Evolutionary conservation across 2,888 invertebrate genomes (phyloP).

Genomic region (Galeruca laticollis): DNA sequence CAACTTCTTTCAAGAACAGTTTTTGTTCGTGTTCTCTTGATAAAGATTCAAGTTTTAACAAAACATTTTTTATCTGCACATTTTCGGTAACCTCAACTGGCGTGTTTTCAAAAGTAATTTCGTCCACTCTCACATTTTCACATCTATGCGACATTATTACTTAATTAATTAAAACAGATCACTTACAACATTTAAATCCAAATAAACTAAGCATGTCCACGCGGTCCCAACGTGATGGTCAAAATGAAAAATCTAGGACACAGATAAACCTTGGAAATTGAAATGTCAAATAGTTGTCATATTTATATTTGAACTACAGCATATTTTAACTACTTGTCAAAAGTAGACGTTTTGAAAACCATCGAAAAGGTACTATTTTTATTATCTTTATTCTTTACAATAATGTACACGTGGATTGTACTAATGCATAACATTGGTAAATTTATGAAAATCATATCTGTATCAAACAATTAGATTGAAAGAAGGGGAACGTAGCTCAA

Average conservation of each 20-base stretch:
- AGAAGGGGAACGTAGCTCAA: too few species aligned
- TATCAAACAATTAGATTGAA: too few species aligned
- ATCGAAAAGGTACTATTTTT: too few species aligned
- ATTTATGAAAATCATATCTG: too few species aligned
- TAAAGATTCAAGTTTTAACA: constrained; percentile 29
- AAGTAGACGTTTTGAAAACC: neutral
- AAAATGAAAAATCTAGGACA: too few species aligned
- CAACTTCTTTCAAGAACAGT: constrained; percentile 42
- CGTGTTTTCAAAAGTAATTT: constrained; percentile 36
- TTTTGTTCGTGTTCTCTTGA: constrained; percentile 43
- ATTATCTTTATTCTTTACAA: too few species aligned
- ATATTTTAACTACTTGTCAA: neutral
- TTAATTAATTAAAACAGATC: constrained; percentile 20
- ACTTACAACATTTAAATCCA: constrained; percentile 33
- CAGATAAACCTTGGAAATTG: constrained; percentile 19
- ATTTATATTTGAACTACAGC: neutral
- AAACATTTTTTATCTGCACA: constrained; percentile 33
- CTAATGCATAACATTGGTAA: too few species aligned
- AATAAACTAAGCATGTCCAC: constrained; percentile 40
- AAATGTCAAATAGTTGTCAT: constrained; percentile 41
- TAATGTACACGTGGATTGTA: too few species aligned
- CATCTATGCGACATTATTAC: constrained; percentile 25
- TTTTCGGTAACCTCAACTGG: constrained; percentile 34
- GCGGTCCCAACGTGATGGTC: constrained; percentile 44
- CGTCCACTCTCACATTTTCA: constrained; percentile 28